These are phyloP conservation scores for Cabera pusaria DNA, from an alignment of 2,888 invertebrate genomes.

Conservation along the genomic window DNA sequence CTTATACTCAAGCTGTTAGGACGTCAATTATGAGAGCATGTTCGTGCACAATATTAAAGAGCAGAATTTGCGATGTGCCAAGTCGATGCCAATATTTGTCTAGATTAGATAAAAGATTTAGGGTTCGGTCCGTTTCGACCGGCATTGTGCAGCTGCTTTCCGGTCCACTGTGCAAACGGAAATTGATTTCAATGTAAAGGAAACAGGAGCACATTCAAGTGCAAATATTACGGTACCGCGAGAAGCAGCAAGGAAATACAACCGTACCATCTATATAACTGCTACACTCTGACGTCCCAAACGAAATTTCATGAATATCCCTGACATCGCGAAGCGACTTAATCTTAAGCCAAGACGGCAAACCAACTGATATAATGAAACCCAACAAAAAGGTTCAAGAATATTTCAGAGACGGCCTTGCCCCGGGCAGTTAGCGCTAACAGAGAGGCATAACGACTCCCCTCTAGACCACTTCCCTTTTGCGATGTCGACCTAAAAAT, in stretches of 20 bases:
- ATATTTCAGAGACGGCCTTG: constrained; percentile 30
- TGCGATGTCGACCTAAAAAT: constrained; percentile 62
- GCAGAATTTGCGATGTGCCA: constrained; percentile 55
- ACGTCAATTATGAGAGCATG: constrained; percentile 29
- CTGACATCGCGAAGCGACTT: not conserved
- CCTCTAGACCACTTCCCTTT: constrained; percentile 51
- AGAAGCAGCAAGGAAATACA: not conserved
- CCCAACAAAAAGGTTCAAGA: constrained; percentile 17
- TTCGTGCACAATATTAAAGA: constrained; percentile 32
- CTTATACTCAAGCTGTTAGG: constrained; percentile 37
- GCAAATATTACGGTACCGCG: constrained; percentile 3
- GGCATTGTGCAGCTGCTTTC: constrained; percentile 42
- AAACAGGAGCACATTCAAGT: constrained; percentile 9
- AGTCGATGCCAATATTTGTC: constrained; percentile 62
- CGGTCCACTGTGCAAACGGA: constrained; percentile 38
- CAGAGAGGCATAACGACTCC: constrained; percentile 44
- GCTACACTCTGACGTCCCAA: too few relatives aligned
- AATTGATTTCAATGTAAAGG: constrained; percentile 22
- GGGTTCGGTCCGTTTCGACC: constrained; percentile 43
- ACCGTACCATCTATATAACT: too few relatives aligned
- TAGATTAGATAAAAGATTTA: constrained; percentile 63
- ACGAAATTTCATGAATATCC: too few relatives aligned
- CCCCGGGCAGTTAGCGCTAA: constrained; percentile 38
- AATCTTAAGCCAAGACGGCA: constrained; percentile 17
- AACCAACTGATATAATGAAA: constrained; percentile 16